These are phyloP conservation scores for Stegastes partitus DNA, from an alignment of 2,113 vertebrate species.

Conservation along the genomic window DNA sequence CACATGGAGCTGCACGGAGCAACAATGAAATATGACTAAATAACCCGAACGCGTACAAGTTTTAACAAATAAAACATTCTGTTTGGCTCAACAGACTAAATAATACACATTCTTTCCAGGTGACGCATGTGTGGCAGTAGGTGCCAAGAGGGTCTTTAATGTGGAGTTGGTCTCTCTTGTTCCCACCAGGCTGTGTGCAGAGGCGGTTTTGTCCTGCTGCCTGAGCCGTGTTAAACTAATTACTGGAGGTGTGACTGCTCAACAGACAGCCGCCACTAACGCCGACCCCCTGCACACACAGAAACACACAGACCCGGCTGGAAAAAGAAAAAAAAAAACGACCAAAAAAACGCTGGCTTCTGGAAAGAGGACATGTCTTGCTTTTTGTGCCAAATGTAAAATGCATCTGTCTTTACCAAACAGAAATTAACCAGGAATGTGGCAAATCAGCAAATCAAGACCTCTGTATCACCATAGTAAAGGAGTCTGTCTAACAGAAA, in stretches of 20 bases:
- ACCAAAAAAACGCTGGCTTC: not conserved
- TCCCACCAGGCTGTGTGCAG: slow-evolving; percentile 54
- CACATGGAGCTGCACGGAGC: slow-evolving; percentile 12
- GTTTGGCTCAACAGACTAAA: slow-evolving; percentile 42
- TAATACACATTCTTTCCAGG: slow-evolving; percentile 72
- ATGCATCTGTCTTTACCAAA: slow-evolving; percentile 3
- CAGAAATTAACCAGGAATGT: slow-evolving; percentile 6
- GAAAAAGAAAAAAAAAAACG: not conserved
- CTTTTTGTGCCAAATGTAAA: slow-evolving; percentile 21
- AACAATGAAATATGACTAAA: slow-evolving; percentile 36
- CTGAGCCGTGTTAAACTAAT: slow-evolving; percentile 80
- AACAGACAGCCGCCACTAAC: slow-evolving; percentile 78
- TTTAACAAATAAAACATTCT: slow-evolving; percentile 47
- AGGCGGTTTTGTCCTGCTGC: slow-evolving; percentile 64
- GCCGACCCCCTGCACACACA: slow-evolving; percentile 81
- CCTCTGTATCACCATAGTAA: not conserved
- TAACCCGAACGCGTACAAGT: slow-evolving; percentile 13
- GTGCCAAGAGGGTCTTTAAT: slow-evolving; percentile 69
- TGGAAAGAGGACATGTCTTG: not conserved
- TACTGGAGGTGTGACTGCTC: slow-evolving; percentile 84
- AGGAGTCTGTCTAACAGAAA: not conserved
- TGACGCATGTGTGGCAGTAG: slow-evolving; percentile 52
- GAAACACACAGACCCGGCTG: slow-evolving; percentile 39
- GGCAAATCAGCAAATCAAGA: slow-evolving; percentile 6
- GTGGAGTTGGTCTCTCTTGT: slow-evolving; percentile 63